These are phyloP conservation scores for Phrynocephalus vlangalii DNA, from an alignment of 2,797 vertebrate genomes.

Conservation along the genomic window DNA sequence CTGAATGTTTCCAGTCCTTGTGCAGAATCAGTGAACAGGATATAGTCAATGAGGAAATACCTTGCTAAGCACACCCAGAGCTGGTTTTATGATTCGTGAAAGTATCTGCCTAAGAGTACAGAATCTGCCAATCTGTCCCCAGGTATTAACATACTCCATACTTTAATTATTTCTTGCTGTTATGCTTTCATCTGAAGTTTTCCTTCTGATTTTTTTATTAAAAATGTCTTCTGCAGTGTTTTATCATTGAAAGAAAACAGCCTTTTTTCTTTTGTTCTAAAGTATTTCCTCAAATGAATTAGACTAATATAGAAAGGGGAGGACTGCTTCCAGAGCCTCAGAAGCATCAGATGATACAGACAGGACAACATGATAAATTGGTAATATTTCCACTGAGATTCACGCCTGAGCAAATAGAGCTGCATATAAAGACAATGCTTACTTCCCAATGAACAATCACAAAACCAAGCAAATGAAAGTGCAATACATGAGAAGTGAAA, in stretches of 20 bases:
- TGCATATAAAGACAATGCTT: no score
- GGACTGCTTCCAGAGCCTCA: slow-evolving; percentile 6
- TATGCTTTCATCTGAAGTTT: slow-evolving; percentile 34
- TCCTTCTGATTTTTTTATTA: slow-evolving; percentile 27
- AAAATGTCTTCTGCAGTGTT: slow-evolving; percentile 24
- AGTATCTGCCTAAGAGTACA: slow-evolving; percentile 17
- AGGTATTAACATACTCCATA: slow-evolving; percentile 25
- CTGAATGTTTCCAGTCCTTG: no score
- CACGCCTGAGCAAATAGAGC: no score
- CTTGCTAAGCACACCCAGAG: neutral
- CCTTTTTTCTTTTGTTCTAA: slow-evolving; percentile 40
- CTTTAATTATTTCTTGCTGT: slow-evolving; percentile 36
- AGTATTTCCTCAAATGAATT: slow-evolving; percentile 36
- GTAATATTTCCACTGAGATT: no score
- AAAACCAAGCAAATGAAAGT: no score
- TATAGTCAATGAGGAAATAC: neutral
- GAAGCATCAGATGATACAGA: slow-evolving; percentile 12
- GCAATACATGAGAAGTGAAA: no score
- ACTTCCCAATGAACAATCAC: no score
- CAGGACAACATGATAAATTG: neutral
- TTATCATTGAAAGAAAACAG: slow-evolving; percentile 37
- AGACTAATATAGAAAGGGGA: slow-evolving; percentile 18
- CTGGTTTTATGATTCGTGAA: slow-evolving; percentile 1
- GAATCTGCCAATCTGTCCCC: slow-evolving; percentile 7
- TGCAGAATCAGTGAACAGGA: neutral